Evolutionary conservation across 1,140 invertebrate genomes (phyloP).

Genomic region (Ganaspis sp.): DNA sequence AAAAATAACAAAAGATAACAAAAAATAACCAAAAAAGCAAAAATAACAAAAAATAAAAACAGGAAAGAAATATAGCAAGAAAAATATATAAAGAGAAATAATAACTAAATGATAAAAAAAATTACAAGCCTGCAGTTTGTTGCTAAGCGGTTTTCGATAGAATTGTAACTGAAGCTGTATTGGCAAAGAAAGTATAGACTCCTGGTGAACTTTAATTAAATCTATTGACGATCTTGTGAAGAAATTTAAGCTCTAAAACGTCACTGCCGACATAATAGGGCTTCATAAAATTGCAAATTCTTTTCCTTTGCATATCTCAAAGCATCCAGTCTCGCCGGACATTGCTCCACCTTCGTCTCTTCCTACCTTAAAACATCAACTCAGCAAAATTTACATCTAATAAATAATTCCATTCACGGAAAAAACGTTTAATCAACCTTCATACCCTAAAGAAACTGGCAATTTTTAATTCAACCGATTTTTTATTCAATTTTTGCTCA

Average conservation of each 20-base stretch:
- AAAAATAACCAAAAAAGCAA: too few relatives aligned
- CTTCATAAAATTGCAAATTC: conserved; percentile 26
- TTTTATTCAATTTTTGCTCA: not conserved
- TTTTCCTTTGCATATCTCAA: not conserved
- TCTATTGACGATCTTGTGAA: not conserved
- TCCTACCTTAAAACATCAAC: not conserved
- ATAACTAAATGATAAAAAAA: too few relatives aligned
- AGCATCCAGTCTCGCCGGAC: not conserved
- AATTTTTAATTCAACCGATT: not conserved
- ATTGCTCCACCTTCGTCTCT: not conserved
- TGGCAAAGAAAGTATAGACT: not conserved
- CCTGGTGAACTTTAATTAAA: conserved; percentile 8
- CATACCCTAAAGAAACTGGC: not conserved
- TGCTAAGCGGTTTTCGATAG: not conserved
- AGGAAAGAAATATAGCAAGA: too few relatives aligned
- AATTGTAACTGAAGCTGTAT: not conserved
- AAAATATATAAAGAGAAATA: too few relatives aligned
- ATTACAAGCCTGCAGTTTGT: not conserved
- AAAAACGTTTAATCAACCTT: not conserved
- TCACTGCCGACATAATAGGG: not conserved
- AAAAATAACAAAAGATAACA: too few relatives aligned
- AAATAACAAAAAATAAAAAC: too few relatives aligned
- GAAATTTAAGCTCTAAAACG: conserved; percentile 2
- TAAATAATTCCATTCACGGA: not conserved
- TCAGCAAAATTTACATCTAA: conserved; percentile 7